These are phyloP conservation scores for Meloidogyne chitwoodi DNA, from an alignment of 1,140 invertebrate species.

Conservation along the genomic window DNA sequence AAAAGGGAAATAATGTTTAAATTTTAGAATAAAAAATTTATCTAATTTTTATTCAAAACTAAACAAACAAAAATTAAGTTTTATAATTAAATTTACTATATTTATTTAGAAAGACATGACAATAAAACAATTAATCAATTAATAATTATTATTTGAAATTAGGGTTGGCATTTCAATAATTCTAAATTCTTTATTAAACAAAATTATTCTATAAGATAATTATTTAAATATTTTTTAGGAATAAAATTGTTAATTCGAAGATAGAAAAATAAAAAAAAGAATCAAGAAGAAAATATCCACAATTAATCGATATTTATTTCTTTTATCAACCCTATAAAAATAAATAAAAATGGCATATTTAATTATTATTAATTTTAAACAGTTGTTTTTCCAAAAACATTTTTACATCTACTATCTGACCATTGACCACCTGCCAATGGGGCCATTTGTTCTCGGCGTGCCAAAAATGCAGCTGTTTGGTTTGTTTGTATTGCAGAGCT, in stretches of 20 bases:
- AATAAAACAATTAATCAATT: too few species aligned
- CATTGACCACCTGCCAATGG: neutral
- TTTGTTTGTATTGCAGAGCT: neutral
- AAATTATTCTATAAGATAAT: too few species aligned
- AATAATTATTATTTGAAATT: too few species aligned
- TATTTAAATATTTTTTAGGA: too few species aligned
- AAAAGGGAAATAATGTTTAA: too few species aligned
- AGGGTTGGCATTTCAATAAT: neutral
- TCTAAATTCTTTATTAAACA: neutral
- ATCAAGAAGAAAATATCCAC: too few species aligned
- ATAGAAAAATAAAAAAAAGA: too few species aligned
- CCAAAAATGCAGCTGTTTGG: constrained; percentile 14
- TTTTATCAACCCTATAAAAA: neutral
- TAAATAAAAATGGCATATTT: neutral
- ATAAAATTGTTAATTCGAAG: too few species aligned
- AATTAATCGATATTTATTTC: too few species aligned
- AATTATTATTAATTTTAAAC: too few species aligned
- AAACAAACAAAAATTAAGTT: neutral
- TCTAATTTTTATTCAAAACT: neutral
- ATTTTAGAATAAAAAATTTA: too few species aligned
- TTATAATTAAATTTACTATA: too few species aligned
- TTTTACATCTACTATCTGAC: neutral
- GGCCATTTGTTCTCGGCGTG: constrained; percentile 12
- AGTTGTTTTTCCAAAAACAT: neutral
- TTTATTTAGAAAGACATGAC: neutral